Conservation (phyloP, 2,113 vertebrate genomes). For the Forbesichthys papilliferus region DNA sequence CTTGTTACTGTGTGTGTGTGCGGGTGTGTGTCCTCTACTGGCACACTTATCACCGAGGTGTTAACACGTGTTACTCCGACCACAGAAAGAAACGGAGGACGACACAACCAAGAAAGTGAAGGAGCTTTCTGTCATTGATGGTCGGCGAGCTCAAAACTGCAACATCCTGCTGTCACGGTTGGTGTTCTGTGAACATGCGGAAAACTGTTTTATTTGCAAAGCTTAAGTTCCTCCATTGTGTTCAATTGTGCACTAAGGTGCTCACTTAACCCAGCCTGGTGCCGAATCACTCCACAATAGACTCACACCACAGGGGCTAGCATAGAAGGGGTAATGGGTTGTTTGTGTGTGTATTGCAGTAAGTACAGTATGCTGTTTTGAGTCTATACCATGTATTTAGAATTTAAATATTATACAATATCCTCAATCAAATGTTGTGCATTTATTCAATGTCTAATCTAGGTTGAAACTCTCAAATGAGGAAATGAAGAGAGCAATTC, state of each 20-base stretch:
- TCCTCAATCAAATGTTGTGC: no score
- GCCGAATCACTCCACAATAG: no score
- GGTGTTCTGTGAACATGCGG: not conserved
- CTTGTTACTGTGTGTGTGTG: not conserved
- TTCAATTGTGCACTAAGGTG: no score
- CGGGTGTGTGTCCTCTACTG: not conserved
- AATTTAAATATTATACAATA: no score
- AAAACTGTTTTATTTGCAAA: not conserved
- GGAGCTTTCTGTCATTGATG: conserved; percentile 96
- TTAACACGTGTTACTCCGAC: conserved; percentile 19
- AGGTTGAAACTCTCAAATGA: conserved; percentile 97
- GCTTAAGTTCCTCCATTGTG: no score
- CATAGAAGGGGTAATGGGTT: no score
- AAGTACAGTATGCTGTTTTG: no score
- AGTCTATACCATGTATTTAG: no score
- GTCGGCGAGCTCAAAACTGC: conserved; percentile 96
- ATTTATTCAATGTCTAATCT: conserved; percentile 36
- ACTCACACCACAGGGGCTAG: no score
- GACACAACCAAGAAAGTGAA: conserved; percentile 93
- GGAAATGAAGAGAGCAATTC: conserved; percentile 96
- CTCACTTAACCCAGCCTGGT: no score
- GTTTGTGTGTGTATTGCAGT: no score
- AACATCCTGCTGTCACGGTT: conserved; percentile 98
- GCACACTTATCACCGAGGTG: not conserved
- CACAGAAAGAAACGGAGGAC: conserved; percentile 94